Conservation (phyloP, 2,113 vertebrate genomes). For the Ranitomeya variabilis region DNA sequence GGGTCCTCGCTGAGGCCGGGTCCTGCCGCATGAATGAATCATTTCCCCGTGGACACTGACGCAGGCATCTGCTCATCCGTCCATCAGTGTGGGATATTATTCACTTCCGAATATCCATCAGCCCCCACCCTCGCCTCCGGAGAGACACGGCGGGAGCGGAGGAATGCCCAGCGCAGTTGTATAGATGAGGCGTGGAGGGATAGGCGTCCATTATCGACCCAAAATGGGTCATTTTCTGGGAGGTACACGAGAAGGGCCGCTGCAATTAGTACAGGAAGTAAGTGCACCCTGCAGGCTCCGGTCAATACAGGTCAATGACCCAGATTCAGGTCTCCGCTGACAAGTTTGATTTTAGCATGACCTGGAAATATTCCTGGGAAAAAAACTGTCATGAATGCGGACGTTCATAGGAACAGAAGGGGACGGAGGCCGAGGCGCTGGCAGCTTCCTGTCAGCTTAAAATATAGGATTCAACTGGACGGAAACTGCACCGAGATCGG, state of each 20-base stretch:
- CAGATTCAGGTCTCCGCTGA: not conserved
- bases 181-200: not conserved
- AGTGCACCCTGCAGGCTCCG: not conserved
- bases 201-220: not conserved
- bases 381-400: not conserved
- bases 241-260: not conserved
- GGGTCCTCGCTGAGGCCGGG: not conserved
- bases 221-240: not conserved
- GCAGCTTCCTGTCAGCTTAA: not conserved
- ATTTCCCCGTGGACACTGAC: conserved; percentile 22
- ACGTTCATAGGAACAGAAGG: not conserved
- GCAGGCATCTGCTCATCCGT: conserved; percentile 26
- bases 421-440: not conserved
- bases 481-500: not conserved
- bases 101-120: conserved; percentile 23
- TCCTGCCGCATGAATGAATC: conserved; percentile 18
- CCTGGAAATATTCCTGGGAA: conserved; percentile 18
- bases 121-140: not conserved
- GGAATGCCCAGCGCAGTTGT: not conserved
- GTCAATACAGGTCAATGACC: not conserved
- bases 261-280: conserved; percentile 9
- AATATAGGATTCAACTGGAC: not conserved
- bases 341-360: not conserved
- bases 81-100: conserved; percentile 24
- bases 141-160: not conserved